These are phyloP conservation scores for Apodemia mormo DNA, from an alignment of 2,888 invertebrate genomes.

Conservation along the genomic window DNA sequence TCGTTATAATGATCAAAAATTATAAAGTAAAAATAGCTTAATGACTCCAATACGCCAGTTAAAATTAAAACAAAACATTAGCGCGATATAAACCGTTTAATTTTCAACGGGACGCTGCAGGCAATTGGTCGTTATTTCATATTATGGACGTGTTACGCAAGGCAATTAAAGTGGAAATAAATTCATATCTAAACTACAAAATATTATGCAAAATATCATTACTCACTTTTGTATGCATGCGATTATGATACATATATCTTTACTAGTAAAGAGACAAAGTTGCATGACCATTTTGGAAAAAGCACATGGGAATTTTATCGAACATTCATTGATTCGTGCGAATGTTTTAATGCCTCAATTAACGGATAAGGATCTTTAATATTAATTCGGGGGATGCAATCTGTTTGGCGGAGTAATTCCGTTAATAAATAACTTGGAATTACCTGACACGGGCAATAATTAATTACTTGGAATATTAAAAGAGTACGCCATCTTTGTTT, in stretches of 20 bases:
- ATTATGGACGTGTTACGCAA: slow-evolving; percentile 37
- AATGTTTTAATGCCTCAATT: slow-evolving; percentile 50
- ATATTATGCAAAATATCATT: slow-evolving; percentile 26
- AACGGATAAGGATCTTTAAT: slow-evolving; percentile 50
- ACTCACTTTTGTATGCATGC: slow-evolving; percentile 20
- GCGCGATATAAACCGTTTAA: slow-evolving; percentile 33
- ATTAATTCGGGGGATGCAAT: slow-evolving; percentile 44
- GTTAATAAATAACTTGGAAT: slow-evolving; percentile 42
- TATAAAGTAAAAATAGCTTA: slow-evolving; percentile 15
- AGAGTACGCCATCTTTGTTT: slow-evolving; percentile 25
- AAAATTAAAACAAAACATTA: slow-evolving; percentile 29
- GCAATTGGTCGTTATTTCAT: slow-evolving; percentile 38
- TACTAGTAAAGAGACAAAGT: slow-evolving; percentile 22
- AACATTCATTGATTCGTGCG: slow-evolving; percentile 36
- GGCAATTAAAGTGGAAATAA: slow-evolving; percentile 41
- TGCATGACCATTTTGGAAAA: slow-evolving; percentile 4
- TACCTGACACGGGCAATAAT: slow-evolving; percentile 43
- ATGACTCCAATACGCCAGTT: slow-evolving; percentile 11
- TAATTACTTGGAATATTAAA: slow-evolving; percentile 37
- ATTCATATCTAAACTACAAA: slow-evolving; percentile 37
- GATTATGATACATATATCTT: slow-evolving; percentile 19
- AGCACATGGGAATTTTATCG: slow-evolving; percentile 21
- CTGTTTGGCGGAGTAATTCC: slow-evolving; percentile 41
- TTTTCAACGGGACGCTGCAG: slow-evolving; percentile 34
- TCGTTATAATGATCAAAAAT: slow-evolving; percentile 16